Conservation (phyloP, 2,888 invertebrate species). For the Teleiodes luculella region DNA sequence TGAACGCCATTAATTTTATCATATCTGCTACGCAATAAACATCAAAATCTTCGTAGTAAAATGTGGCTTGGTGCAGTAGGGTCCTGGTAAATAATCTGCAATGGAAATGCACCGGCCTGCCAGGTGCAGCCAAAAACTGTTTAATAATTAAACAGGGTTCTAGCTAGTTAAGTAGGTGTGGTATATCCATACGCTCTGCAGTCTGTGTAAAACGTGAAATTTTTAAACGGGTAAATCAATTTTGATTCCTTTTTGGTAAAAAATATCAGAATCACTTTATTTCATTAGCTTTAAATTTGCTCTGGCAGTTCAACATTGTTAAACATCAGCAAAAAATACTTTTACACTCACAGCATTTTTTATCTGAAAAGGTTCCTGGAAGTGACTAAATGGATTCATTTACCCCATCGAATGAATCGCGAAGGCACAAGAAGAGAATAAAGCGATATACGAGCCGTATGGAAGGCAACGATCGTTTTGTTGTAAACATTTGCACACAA, state of each 20-base stretch:
- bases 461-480: slow-evolving; percentile 8
- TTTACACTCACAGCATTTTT: background rate
- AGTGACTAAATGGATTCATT: background rate
- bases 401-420: background rate
- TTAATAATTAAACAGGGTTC: background rate
- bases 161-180: background rate
- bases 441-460: background rate
- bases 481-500: slow-evolving; percentile 54
- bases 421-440: background rate
- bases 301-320: background rate
- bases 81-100: background rate
- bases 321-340: background rate
- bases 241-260: no score
- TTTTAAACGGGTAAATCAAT: no score
- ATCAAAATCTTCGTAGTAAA: no score
- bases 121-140: slow-evolving; percentile 6
- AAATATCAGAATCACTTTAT: no score
- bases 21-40: no score
- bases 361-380: background rate
- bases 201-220: no score
- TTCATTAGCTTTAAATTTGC: no score
- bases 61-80: no score
- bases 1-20: no score
- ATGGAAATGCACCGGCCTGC: background rate
- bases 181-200: no score